Evolutionary conservation across 2,113 vertebrate species (phyloP).

Genomic region (Brachyhypopomus occidentalis): DNA sequence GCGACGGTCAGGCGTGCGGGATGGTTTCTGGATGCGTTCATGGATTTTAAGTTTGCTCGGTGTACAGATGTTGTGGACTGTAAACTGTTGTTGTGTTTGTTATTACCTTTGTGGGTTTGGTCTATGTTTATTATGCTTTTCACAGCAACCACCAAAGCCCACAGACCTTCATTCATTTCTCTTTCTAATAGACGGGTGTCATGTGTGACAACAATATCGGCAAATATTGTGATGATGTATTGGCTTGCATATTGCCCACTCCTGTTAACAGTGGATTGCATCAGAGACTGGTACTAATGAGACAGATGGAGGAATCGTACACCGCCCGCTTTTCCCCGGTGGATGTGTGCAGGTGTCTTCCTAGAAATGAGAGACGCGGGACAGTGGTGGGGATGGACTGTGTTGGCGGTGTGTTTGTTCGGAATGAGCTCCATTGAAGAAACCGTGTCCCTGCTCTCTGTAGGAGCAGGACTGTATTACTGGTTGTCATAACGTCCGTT

Average conservation of each 20-base stretch:
- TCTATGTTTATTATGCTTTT: not conserved
- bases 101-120: not conserved
- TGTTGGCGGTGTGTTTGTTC: not conserved
- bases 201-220: not conserved
- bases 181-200: not conserved
- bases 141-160: not conserved
- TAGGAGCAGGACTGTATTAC: conserved; percentile 5
- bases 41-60: too few species aligned
- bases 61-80: too few species aligned
- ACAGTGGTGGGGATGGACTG: not conserved
- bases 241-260: not conserved
- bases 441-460: too few species aligned
- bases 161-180: not conserved
- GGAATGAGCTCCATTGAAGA: not conserved
- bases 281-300: conserved; percentile 11
- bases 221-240: not conserved
- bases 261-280: not conserved
- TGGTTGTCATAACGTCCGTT: conserved; percentile 21
- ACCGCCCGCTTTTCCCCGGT: conserved; percentile 1
- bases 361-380: conserved; percentile 3
- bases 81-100: not conserved
- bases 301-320: not conserved
- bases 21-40: too few species aligned
- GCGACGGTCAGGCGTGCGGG: too few species aligned
- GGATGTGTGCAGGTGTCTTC: conserved; percentile 4